phyloP scores from a whole-genome alignment of 2,888 invertebrate genomes.

The Tridacna crocea region DNA sequence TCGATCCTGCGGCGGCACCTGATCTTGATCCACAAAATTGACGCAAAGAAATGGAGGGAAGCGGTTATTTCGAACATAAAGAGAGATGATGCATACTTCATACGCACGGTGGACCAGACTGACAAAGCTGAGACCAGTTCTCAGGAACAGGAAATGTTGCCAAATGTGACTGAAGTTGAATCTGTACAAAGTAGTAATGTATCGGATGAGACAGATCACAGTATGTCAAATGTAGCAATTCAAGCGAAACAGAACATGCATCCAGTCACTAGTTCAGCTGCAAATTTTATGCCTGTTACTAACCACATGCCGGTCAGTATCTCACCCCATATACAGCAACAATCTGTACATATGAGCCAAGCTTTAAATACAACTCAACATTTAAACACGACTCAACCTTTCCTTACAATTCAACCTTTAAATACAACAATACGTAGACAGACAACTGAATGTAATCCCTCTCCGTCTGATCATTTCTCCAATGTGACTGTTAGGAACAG shows the following conservation, averaged over 20 bases:
- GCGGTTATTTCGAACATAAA: slow-evolving; percentile 38
- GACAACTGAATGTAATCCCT: too few relatives aligned
- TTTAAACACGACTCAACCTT: too few relatives aligned
- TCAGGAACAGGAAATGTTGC: background rate
- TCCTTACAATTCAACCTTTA: too few relatives aligned
- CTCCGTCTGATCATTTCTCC: too few relatives aligned
- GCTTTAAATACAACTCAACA: too few relatives aligned
- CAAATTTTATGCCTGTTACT: background rate
- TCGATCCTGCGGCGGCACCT: slow-evolving; percentile 77
- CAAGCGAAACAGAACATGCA: background rate
- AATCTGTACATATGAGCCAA: too few relatives aligned
- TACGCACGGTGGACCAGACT: background rate
- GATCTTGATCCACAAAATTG: slow-evolving; percentile 76
- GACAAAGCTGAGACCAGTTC: background rate
- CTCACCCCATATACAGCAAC: too few relatives aligned
- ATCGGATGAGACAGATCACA: background rate
- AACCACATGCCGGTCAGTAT: background rate
- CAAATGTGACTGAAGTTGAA: background rate
- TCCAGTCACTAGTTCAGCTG: background rate
- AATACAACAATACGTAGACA: too few relatives aligned
- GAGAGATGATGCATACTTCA: background rate
- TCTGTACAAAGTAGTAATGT: background rate
- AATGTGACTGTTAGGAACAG: too few relatives aligned
- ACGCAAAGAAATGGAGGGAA: slow-evolving; percentile 70
- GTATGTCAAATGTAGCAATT: background rate